phyloP scores from a whole-genome alignment of 2,797 vertebrate genomes.

The Lacerta agilis region DNA sequence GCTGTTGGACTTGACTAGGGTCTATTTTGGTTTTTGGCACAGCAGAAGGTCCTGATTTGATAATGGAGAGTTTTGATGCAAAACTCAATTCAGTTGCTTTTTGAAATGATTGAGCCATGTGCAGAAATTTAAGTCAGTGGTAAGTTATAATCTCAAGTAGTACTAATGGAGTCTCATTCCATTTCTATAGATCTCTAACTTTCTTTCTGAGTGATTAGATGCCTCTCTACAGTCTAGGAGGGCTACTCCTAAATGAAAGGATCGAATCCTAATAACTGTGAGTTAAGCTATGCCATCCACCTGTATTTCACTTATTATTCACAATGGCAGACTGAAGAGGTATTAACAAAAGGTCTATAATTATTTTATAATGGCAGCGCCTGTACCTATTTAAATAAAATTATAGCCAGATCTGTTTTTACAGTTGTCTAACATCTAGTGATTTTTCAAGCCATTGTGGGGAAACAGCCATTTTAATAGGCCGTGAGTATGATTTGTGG shows the following conservation, averaged over 20 bases:
- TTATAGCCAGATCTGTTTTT: slow-evolving; percentile 27
- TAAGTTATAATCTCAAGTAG: neutral
- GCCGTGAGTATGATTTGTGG: neutral
- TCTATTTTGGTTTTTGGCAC: neutral
- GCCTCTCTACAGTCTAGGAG: neutral
- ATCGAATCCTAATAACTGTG: neutral
- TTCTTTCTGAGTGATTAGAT: neutral
- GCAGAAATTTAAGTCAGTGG: neutral
- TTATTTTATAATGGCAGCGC: slow-evolving; percentile 9
- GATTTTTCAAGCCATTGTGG: slow-evolving; percentile 17
- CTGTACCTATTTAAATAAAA: slow-evolving; percentile 12
- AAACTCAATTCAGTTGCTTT: neutral
- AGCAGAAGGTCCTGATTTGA: neutral
- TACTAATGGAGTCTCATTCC: neutral
- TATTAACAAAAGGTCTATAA: slow-evolving; percentile 16
- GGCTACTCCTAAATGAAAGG: neutral
- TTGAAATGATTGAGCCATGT: neutral
- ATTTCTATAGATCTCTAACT: neutral
- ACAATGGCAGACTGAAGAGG: slow-evolving; percentile 33
- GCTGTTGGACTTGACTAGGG: neutral
- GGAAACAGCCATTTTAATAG: neutral
- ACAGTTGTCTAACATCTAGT: neutral
- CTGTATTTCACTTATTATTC: slow-evolving; percentile 9
- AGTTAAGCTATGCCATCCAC: slow-evolving; percentile 5
- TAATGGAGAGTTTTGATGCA: neutral